Base-by-base conservation (phyloP, 2,113 vertebrate genomes). In the Triplophysa siluroides region DNA sequence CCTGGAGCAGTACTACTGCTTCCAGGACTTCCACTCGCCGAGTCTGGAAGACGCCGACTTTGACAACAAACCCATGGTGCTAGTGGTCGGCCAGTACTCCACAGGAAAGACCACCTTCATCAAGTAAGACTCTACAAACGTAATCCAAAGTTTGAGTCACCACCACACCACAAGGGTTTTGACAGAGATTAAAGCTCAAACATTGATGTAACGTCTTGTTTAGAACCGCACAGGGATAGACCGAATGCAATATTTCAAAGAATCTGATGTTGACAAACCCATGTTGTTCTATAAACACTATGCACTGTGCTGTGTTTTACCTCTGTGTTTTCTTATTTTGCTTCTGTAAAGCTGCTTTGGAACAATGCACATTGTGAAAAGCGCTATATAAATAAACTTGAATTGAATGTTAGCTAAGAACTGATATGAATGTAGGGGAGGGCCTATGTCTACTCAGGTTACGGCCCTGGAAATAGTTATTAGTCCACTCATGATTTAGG, bases 91-190 rank as follows among this genome's bases (percentile, higher is more conserved):
- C 0, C 97, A 98, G 72, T 98, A 98, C 78, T 97, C 96, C 65
- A 98, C 95, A 0, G 97, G 97, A 19, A 98, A 98, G 85, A 98
- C 97, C 6, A 97, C 95, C 2, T 98, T 98, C 85, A 96, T 98
- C 86, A 92, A 92, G 92, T 94, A 89, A 88, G 73, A 24, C 19
- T 8, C 18, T 23, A 18, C 21, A 68, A 24, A 45, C 24, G 14
- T 62, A 45, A 45, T 45, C 43, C 12, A 45, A 45, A 45, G 43
- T 45, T 2, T 11, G 2, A 45, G 10, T 45, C 43, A 29, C 33
- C 6, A 16, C 50, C 5, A 38, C 33, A 38, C 6, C 33, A 38
- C 33, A 54, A 54, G 50, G 50, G 50, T 54, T 54, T 19, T 19
- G 18, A 16, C 3, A 7, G 5, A 54, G 50, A 54, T 14, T 18